Base-by-base conservation (phyloP, 2,113 vertebrate genomes). In the Alligator mississippiensis region DNA sequence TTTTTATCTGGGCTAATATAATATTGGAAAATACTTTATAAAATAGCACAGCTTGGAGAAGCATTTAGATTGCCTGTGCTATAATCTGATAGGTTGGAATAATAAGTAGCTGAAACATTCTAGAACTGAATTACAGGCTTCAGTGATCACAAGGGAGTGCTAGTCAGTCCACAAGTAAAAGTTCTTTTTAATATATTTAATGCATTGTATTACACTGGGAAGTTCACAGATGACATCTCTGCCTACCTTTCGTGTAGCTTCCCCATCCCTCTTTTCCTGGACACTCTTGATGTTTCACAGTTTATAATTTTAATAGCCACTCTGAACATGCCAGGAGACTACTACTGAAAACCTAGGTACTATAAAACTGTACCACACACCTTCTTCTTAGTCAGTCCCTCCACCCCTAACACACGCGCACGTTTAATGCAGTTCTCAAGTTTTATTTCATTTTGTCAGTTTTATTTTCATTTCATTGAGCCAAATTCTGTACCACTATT, bases 1-100 rank as follows among this genome's bases (percentile, higher is more conserved):
- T 63, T 95, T 93, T 83, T 91, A 72, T 63, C 93, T 89, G 83
- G 85, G 82, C 88, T 93, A 93, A 88, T 88, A 89, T 93, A 93
- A 88, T 88, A 89, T 92, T 92, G 93, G 81, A 61, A 84, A 95
- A 94, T 97, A 95, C 97, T 96, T 97, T 93, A 79, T 93, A 70
- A 61, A 89, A 91, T 2, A 87, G 93, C 80, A 59, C 0, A 30
- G 83, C 77, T 61, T 64, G 24, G 86, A 64, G 70, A 87, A 93
- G 95, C 79, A 82, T 95, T 90, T 61, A 11, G 57, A 58, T 83
- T 24, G 4, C 4, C 19, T 0, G 80, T 28, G 92, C 70, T 87
- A 34, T 1, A 27, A 89, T 74, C 77, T 60, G 5, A 91, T 90
- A 38, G 11, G 17, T 74, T 21, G 2, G 74, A 70, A n/a, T n/a